Evolutionary conservation across 1,140 invertebrate species (phyloP), one percentile per base, ranked within the genome.

Genomic region (Drosophila sucinea): DNA sequence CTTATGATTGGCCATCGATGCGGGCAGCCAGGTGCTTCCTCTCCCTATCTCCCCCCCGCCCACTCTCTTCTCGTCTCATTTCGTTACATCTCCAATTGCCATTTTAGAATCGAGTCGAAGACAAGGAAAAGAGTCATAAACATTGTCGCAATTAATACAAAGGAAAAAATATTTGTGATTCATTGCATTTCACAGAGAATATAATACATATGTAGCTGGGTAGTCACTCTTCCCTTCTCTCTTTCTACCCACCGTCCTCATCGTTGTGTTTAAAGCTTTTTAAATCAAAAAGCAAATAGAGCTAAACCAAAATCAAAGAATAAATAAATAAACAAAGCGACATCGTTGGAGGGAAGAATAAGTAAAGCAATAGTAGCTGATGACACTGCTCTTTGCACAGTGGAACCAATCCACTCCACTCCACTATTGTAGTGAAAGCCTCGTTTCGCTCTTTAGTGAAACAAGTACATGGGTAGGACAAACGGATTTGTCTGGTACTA

Each of bases 161-260:
- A 76, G 66, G 8, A 51, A 76, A 76, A 81, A 76, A 70, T 81
- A 73, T 87, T 87, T 86, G 79, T 86, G 83, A 86, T 74, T 86
- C 84, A 86, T 57, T 76, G 56, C 56, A 58, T 58, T 58, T 32
- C 56, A 58, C 32, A 23, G n/a, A 44, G 17, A 4, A 23, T 44
- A 23, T 10, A 17, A 51, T 2, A 38, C 2, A 27, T 3, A 25
- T 10, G n/a, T 7, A 17, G 40, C 11, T n/a, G 1, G 8, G 44
- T 60, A 58, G 73, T 69, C 65, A 60, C 17, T 32, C 51, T 25
- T n/a, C 11, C 11, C 1, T 41, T 10, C 2, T 35, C 47, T 60
- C 3, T 51, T 30, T 29, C n/a, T 41, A 11, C 0, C 11, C 38
- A 32, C 11, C 35, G 47, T 64, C 51, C 60, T 58, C 58, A 75